phyloP scores from a whole-genome alignment of 2,888 invertebrate genomes.

The Frankliniella intonsa region DNA sequence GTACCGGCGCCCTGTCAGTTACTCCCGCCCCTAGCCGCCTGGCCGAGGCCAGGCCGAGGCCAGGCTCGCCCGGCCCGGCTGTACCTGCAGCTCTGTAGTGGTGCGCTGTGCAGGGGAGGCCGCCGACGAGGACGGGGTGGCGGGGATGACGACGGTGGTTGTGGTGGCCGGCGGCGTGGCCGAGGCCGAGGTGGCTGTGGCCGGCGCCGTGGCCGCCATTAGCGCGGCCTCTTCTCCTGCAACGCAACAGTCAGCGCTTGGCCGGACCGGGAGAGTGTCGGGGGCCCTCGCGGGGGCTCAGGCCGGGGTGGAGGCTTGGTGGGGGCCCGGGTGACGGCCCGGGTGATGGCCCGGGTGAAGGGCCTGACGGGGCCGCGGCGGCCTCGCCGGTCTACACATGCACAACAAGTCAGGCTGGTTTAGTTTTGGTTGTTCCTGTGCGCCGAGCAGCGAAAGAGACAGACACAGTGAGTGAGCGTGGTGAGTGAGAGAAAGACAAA shows the following conservation, averaged over 20 bases:
- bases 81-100: slow-evolving; percentile 2
- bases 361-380: neutral
- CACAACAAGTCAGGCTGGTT: neutral
- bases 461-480: neutral
- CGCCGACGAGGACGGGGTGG: slow-evolving; percentile 20
- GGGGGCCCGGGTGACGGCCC: neutral
- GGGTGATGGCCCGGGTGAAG: no score
- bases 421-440: neutral
- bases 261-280: slow-evolving; percentile 2
- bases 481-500: neutral
- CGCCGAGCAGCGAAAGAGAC: neutral
- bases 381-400: slow-evolving; percentile 16
- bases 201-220: slow-evolving; percentile 7
- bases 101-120: slow-evolving; percentile 3
- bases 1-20: no score
- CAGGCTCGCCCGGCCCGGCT: no score
- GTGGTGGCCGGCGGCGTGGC: neutral
- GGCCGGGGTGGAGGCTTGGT: neutral
- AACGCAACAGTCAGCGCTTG: slow-evolving; percentile 9
- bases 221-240: slow-evolving; percentile 18
- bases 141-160: slow-evolving; percentile 17
- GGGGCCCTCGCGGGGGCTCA: neutral
- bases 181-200: neutral
- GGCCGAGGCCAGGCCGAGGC: no score
- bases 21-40: no score